Percentiles rank a stretch among this genome's conserved stretches.
Evolutionary conservation across 2,113 vertebrate species (phyloP).

Genomic region (mouse (Mus musculus)): GRCm39 chrX:33735501-33736000

Average conservation of each 20-base stretch:
- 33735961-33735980: neutral
- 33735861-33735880: neutral
- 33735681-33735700: neutral
- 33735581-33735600: neutral
- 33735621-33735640: neutral
- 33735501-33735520: neutral
- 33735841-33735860: neutral
- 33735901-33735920: neutral
- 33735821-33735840: neutral
- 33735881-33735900: neutral
- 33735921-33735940: neutral
- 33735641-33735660: neutral
- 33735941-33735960: neutral
- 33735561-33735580: neutral
- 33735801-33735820: neutral
- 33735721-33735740: neutral
- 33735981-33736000: neutral
- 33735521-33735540: neutral
- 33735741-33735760: neutral
- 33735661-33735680: neutral
- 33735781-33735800: neutral
- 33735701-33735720: neutral
- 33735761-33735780: neutral
- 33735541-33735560: neutral
- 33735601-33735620: neutral